phyloP scores from a whole-genome alignment of 2,113 vertebrate genomes.

The Mormyrus iriodes region DNA sequence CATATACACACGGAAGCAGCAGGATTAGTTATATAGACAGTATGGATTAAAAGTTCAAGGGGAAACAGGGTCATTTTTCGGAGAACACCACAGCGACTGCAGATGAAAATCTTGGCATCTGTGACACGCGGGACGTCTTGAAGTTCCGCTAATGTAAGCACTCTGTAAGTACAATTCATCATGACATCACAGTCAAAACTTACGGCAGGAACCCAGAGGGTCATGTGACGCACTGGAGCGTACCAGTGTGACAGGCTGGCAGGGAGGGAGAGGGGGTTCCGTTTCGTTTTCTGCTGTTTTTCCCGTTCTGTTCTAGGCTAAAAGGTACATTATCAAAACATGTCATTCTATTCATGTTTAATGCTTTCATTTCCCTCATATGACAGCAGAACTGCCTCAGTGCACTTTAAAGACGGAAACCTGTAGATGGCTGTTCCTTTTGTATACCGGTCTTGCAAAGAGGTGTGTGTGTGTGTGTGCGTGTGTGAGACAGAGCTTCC shows the following conservation, averaged over 20 bases:
- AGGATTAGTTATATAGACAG: neutral
- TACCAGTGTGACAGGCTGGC: neutral
- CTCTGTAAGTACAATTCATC: conserved; percentile 54
- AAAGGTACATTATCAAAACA: conserved; percentile 46
- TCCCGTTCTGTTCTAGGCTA: conserved; percentile 27
- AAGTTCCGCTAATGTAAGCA: conserved; percentile 7
- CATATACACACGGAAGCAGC: neutral
- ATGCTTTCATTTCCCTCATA: conserved; percentile 46
- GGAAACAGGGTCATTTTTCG: neutral
- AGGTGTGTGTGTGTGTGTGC: conserved; percentile 11
- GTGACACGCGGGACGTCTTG: neutral
- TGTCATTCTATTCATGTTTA: conserved; percentile 47
- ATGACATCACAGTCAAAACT: conserved; percentile 53
- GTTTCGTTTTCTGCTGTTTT: conserved; percentile 1
- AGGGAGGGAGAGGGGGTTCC: neutral
- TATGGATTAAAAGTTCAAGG: neutral
- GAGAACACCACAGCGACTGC: too few relatives aligned
- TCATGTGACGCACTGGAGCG: conserved; percentile 49
- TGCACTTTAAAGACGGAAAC: conserved; percentile 43
- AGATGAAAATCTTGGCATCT: neutral
- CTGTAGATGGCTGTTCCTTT: conserved; percentile 31
- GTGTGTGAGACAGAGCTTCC: conserved; percentile 11
- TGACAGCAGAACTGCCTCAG: conserved; percentile 40
- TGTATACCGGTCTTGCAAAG: conserved; percentile 23
- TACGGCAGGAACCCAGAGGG: conserved; percentile 56